Evolutionary conservation across 2,888 invertebrate species (phyloP).

Genomic region (Sceliomorpha sp.): DNA sequence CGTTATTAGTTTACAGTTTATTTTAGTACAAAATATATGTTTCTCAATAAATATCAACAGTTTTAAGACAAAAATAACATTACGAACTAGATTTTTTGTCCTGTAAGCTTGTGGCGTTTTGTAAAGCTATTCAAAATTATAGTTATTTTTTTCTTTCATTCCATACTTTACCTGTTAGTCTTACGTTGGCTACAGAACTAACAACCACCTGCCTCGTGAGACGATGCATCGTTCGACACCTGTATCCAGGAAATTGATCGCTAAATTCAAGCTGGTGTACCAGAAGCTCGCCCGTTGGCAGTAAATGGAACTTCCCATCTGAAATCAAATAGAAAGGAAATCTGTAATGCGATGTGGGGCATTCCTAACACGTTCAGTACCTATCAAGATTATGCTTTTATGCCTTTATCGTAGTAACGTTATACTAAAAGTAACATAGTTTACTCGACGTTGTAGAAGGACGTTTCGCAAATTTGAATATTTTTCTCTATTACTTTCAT

Average conservation of each 20-base stretch:
- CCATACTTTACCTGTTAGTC: conserved; percentile 85
- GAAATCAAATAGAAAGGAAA: conserved; percentile 65
- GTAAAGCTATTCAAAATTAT: no score
- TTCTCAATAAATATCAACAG: no score
- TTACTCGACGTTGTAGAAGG: no score
- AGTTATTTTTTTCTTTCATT: no score
- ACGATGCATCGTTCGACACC: conserved; percentile 88
- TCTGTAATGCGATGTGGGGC: conserved; percentile 40
- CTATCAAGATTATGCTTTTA: conserved; percentile 29
- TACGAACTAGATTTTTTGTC: no score
- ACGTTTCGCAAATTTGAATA: conserved; percentile 15
- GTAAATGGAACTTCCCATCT: conserved; percentile 89
- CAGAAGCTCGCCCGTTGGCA: conserved; percentile 87
- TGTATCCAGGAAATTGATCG: conserved; percentile 87
- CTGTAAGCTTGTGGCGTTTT: no score
- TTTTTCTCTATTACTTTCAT: no score
- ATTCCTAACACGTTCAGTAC: conserved; percentile 42
- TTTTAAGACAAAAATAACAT: no score
- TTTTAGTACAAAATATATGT: no score
- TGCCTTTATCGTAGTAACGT: neutral
- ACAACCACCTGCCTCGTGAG: conserved; percentile 87
- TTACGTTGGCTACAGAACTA: conserved; percentile 85
- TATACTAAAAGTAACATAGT: no score
- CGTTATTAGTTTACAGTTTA: no score
- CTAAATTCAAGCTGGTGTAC: conserved; percentile 88